These are phyloP conservation scores for Meleagris gallopavo DNA, from an alignment of 2,113 vertebrate genomes.

Conservation along the genomic window DNA sequence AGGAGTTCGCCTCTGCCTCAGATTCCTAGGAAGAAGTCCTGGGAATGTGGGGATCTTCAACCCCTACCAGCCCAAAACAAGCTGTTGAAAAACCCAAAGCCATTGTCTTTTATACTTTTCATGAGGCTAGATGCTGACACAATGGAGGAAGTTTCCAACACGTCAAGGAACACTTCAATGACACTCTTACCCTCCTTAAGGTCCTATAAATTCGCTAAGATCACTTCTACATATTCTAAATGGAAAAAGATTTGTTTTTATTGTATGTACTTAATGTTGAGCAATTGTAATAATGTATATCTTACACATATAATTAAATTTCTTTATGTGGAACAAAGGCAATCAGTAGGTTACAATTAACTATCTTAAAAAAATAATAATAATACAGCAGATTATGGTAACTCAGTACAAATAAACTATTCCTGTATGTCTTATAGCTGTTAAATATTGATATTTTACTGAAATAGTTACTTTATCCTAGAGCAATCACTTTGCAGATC, in stretches of 20 bases:
- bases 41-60: background rate
- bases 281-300: constrained; percentile 75
- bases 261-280: constrained; percentile 73
- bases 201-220: constrained; percentile 19
- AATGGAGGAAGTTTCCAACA: background rate
- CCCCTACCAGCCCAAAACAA: background rate
- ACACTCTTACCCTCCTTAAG: background rate
- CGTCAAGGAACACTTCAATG: background rate
- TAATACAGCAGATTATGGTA: constrained; percentile 69
- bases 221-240: constrained; percentile 62
- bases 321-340: constrained; percentile 68
- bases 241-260: constrained; percentile 65
- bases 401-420: constrained; percentile 68
- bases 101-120: background rate
- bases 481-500: constrained; percentile 28
- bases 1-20: background rate
- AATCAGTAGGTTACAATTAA: constrained; percentile 72
- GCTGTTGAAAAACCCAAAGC: background rate
- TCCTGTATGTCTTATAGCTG: constrained; percentile 50
- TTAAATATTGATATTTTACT: constrained; percentile 73
- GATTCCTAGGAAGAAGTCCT: background rate
- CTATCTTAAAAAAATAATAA: constrained; percentile 71
- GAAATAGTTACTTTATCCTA: constrained; percentile 59
- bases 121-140: background rate
- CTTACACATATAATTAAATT: constrained; percentile 77